Evolutionary conservation across 2,797 vertebrate genomes (phyloP), one percentile per base, ranked within the genome.

Genomic region (Urosaurus nigricauda): DNA sequence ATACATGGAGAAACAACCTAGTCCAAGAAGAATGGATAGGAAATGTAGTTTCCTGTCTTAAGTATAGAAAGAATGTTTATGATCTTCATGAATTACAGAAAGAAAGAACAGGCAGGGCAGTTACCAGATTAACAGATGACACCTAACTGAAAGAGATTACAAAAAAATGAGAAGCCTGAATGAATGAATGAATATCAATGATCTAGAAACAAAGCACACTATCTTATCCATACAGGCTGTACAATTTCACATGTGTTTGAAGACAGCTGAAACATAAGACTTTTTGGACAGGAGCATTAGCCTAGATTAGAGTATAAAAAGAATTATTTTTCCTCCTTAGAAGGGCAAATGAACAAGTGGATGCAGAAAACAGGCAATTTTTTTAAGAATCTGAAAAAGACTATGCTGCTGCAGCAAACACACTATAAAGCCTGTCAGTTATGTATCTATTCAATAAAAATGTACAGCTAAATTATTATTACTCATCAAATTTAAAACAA

Each of bases 321-420:
- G 58, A 60, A 35, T 82, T 17, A 12, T 5, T 43, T 26, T 63
- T 21, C 73, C 17, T 79, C 87, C 86, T 88, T 14, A 35, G 8
- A 0, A 83, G 87, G 35, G 74, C 65, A 90, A 85, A 56, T 43
- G 86, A 89, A 87, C 86, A 53, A 40, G 19, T 83, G 6, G 81
- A 83, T 86, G 87, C 90, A 90, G 35, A 13, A 47, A 88, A 87
- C 19, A 58, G 43, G 84, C 65, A 91, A 73, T 29, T 32, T 37
- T 85, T 53, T 77, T 47, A 70, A 17, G 65, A 91, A 92, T 83
- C 26, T 53, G 29, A 81, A 58, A 51, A 13, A 86, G 35, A 40
- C 19, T 43, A 63, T 65, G 4, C 24, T 51, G 1, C 35, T 40
- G 14, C 37, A 32, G 58, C 58, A 63, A 37, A 8, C n/a, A 81